These are phyloP conservation scores for Prionailurus viverrinus DNA, from an alignment of 2,113 vertebrate species.

Conservation along the genomic window DNA sequence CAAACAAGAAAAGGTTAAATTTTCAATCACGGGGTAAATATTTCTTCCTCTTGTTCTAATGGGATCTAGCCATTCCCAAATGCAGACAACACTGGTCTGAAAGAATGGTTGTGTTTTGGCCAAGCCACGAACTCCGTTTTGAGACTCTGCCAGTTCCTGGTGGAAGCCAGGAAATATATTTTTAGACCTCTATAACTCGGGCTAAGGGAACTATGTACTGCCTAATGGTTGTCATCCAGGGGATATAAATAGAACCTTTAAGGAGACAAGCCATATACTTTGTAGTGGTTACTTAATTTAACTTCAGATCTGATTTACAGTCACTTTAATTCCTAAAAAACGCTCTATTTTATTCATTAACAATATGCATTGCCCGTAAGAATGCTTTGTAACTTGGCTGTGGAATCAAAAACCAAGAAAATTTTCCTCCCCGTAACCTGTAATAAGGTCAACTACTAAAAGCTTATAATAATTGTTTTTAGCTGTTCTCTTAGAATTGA, in stretches of 20 bases:
- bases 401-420: slow-evolving; percentile 39
- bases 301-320: slow-evolving; percentile 69
- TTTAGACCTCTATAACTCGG: slow-evolving; percentile 71
- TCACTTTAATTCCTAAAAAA: slow-evolving; percentile 54
- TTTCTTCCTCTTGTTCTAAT: background rate
- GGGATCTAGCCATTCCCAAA: background rate
- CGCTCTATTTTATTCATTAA: slow-evolving; percentile 69
- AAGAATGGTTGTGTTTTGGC: slow-evolving; percentile 66
- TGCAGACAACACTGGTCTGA: slow-evolving; percentile 37
- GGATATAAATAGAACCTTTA: slow-evolving; percentile 75
- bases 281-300: slow-evolving; percentile 69
- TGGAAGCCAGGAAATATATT: slow-evolving; percentile 71
- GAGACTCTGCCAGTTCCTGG: slow-evolving; percentile 68
- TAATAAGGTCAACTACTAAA: slow-evolving; percentile 50
- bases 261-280: slow-evolving; percentile 67
- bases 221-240: slow-evolving; percentile 64
- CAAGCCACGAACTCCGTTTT: slow-evolving; percentile 50
- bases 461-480: slow-evolving; percentile 14
- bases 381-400: slow-evolving; percentile 46
- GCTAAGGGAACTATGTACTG: slow-evolving; percentile 44
- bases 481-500: slow-evolving; percentile 39
- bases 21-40: background rate
- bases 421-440: background rate
- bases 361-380: background rate
- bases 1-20: slow-evolving; percentile 30